Conservation (phyloP, 2,113 vertebrate genomes). For the Entelurus aequoreus region DNA sequence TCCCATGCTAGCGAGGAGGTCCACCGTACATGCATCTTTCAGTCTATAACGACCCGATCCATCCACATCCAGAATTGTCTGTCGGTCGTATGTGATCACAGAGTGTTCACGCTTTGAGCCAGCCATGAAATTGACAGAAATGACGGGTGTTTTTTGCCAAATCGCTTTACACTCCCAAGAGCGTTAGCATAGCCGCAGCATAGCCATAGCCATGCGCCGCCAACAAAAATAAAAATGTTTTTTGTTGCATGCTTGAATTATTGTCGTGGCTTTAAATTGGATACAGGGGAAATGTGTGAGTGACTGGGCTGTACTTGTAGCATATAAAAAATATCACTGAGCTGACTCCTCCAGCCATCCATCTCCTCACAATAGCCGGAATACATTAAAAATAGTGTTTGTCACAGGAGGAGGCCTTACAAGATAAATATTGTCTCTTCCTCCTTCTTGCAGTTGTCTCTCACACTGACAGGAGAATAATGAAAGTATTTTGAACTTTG, state of each 20-base stretch:
- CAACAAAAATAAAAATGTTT: no score
- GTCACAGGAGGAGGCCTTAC: slow-evolving; percentile 54
- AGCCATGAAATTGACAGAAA: no score
- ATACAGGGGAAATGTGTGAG: slow-evolving; percentile 46
- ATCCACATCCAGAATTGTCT: no score
- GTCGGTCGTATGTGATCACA: no score
- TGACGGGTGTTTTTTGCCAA: no score
- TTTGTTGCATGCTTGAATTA: slow-evolving; percentile 55
- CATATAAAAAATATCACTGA: slow-evolving; percentile 48
- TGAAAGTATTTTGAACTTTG: slow-evolving; percentile 70
- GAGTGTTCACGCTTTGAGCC: no score
- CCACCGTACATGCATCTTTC: no score
- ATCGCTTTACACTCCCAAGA: no score
- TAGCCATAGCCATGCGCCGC: no score
- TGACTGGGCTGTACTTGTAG: slow-evolving; percentile 43
- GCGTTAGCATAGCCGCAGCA: no score
- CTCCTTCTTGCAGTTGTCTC: slow-evolving; percentile 55
- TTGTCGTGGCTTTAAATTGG: slow-evolving; percentile 41
- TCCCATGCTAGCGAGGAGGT: no score
- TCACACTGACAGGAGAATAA: slow-evolving; percentile 70
- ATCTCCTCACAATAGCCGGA: slow-evolving; percentile 66
- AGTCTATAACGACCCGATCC: no score
- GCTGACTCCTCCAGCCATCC: slow-evolving; percentile 53
- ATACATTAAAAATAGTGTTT: slow-evolving; percentile 58
- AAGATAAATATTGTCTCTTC: slow-evolving; percentile 71